A percentile compares a stretch with the other conserved stretches of the same genome.
These are phyloP conservation scores for Tachycineta bicolor DNA, from an alignment of 2,113 vertebrate genomes.

Conservation along the genomic window DNA sequence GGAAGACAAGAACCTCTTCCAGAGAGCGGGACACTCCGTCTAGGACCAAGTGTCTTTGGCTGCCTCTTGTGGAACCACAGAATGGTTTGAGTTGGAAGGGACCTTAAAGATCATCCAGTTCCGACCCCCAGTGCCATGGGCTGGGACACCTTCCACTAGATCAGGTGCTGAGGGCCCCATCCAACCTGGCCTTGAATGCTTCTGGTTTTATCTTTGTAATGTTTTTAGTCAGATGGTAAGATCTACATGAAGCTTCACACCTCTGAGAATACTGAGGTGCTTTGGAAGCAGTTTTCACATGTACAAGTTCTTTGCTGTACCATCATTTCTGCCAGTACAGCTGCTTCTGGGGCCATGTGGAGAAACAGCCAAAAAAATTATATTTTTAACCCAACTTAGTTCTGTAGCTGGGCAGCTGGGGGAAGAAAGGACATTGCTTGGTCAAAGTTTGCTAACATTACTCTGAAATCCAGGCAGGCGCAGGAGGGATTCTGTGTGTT, in stretches of 20 bases:
- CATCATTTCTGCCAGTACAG: background rate
- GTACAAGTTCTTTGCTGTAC: background rate
- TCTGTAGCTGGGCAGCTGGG: background rate
- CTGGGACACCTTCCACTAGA: background rate
- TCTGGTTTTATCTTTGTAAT: background rate
- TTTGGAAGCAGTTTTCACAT: background rate
- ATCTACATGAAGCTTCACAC: background rate
- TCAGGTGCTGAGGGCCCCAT: background rate
- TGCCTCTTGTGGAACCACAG: background rate
- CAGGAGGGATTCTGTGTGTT: background rate
- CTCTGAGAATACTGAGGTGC: background rate
- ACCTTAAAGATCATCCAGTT: background rate
- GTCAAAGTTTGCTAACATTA: background rate
- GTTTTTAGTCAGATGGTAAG: background rate
- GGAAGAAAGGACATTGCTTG: background rate
- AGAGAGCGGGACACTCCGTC: background rate
- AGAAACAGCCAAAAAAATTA: background rate
- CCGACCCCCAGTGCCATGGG: accelerated
- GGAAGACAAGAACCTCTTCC: background rate
- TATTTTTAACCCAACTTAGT: background rate
- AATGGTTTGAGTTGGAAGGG: background rate
- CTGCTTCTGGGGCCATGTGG: background rate
- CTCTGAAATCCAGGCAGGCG: background rate
- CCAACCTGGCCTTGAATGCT: background rate
- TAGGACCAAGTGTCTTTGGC: background rate